Base-by-base conservation (phyloP, 2,797 vertebrate species). In the Ataeniobius toweri region DNA sequence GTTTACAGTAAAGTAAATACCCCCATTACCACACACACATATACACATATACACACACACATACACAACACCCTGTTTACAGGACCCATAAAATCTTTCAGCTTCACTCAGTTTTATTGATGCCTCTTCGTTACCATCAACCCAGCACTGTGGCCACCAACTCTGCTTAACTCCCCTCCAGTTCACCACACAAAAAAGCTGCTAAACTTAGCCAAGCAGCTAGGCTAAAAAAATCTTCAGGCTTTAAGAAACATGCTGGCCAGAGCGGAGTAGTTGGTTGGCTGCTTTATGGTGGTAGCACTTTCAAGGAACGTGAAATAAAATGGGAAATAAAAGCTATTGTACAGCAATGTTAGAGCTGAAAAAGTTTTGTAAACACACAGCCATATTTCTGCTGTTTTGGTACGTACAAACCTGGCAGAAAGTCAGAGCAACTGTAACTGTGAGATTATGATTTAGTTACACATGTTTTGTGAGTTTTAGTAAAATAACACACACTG, bases 131-230 rank as follows among this genome's bases (percentile, higher is more conserved):
- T 94, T 92, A 91, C 91, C 92, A 87, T 94, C 88, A 86, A 80
- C 89, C 90, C 86, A 77, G 81, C 79, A 65, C 26, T 75, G 78
- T 91, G 92, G 84, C 89, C 92, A 91, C 91, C 91, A 67, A 84
- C 89, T 89, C 86, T 69, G 88, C 86, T 74, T 22, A 89, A 85
- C 78, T 80, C 81, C 91, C 87, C 88, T 93, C 84, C 85, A 84
- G 56, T 84, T 82, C 0, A 93, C 92, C 93, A 73, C 90, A 91
- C 88, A 78, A 88, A 73, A 84, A 84, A 87, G 73, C 78, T 55
- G 81, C 94, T 96, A 95, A 95, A 95, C 91, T 95, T 95, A 95
- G 89, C 90, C 1, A 22, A 39, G 89, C 36, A n/a, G 88, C 91
- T 80, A 89, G 71, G 86, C 84, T 84, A 91, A 63, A 92, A 85